These are phyloP conservation scores for Teleopsis dalmanni DNA, from an alignment of 1,140 invertebrate species.

Conservation along the genomic window DNA sequence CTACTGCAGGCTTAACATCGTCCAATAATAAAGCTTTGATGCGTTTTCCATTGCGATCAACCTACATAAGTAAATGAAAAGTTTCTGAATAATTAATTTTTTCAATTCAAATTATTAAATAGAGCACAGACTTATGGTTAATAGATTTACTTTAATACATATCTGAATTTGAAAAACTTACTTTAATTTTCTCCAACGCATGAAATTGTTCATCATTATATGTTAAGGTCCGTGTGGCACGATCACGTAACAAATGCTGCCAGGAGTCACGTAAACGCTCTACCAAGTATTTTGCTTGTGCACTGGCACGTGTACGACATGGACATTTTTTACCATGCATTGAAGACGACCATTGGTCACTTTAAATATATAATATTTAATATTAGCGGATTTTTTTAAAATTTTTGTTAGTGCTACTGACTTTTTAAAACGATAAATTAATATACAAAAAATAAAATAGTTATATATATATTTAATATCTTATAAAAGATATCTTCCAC, in stretches of 20 bases:
- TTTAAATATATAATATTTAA: slow-evolving; percentile 7
- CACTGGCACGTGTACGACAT: slow-evolving; percentile 55
- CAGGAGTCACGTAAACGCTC: slow-evolving; percentile 78
- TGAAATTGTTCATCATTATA: slow-evolving; percentile 93
- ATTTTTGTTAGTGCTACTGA: too few species aligned
- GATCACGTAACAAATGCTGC: slow-evolving; percentile 82
- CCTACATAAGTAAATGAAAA: background rate
- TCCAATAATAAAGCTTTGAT: slow-evolving; percentile 57
- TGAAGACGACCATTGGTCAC: slow-evolving; percentile 65
- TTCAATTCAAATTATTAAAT: background rate
- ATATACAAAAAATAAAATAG: background rate
- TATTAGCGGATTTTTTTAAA: background rate
- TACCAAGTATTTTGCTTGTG: slow-evolving; percentile 65
- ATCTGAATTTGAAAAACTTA: too few species aligned
- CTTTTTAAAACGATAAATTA: background rate
- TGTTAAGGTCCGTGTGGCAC: slow-evolving; percentile 72
- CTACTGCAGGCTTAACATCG: slow-evolving; percentile 58
- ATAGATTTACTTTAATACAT: background rate
- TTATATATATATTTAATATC: background rate
- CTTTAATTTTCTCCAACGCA: slow-evolving; percentile 72
- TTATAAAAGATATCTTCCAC: too few species aligned
- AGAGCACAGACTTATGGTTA: background rate
- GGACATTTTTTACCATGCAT: slow-evolving; percentile 61
- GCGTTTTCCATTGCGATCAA: slow-evolving; percentile 57
- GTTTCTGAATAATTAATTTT: background rate